These are phyloP conservation scores for Heterohyrax brucei DNA, from an alignment of 2,797 vertebrate genomes.

Conservation along the genomic window DNA sequence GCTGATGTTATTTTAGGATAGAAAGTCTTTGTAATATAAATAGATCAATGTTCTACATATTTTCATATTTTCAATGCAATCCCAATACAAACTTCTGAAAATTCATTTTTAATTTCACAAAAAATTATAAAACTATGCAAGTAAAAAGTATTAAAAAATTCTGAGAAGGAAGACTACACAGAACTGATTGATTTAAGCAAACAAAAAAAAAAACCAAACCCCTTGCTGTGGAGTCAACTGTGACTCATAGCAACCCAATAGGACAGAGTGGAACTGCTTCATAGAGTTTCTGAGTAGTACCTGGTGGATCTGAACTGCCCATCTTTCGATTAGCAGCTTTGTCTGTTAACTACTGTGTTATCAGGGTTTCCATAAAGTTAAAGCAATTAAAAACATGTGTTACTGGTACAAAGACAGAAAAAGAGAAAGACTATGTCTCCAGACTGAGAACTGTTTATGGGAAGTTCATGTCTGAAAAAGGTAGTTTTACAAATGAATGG, in stretches of 20 bases:
- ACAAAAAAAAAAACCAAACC: too few relatives aligned
- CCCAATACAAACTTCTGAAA: background rate
- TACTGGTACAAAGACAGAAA: background rate
- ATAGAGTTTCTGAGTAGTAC: too few relatives aligned
- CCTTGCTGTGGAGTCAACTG: too few relatives aligned
- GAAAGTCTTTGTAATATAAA: background rate
- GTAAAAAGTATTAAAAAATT: slow-evolving; percentile 21
- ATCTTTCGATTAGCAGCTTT: too few relatives aligned
- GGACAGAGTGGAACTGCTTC: too few relatives aligned
- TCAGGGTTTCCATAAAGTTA: background rate
- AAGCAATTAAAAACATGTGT: slow-evolving; percentile 25
- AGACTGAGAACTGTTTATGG: slow-evolving; percentile 5
- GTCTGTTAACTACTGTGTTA: too few relatives aligned
- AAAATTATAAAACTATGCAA: slow-evolving; percentile 25
- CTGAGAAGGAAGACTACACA: background rate
- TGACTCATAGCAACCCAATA: too few relatives aligned
- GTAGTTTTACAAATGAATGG: background rate
- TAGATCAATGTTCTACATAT: background rate
- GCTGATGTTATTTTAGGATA: slow-evolving; percentile 8
- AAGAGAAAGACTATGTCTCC: background rate
- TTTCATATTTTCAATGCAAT: background rate
- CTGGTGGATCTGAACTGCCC: too few relatives aligned
- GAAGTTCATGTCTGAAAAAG: background rate
- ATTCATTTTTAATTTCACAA: slow-evolving; percentile 19
- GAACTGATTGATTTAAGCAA: background rate